Evolutionary conservation across 2,888 invertebrate genomes (phyloP).

Genomic region (Cinara cedri): DNA sequence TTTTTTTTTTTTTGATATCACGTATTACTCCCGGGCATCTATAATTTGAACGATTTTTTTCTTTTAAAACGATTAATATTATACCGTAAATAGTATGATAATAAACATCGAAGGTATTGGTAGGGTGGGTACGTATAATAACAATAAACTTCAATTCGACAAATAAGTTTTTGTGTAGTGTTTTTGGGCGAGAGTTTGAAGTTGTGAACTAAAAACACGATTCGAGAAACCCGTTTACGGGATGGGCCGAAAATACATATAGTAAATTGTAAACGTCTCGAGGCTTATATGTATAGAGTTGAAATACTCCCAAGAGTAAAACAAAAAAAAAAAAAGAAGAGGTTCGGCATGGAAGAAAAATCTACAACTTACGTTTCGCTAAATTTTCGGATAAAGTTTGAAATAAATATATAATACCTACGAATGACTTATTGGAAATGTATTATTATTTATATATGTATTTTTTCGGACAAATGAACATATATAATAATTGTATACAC

Average conservation of each 20-base stretch:
- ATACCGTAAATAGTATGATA: no score
- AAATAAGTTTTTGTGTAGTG: not conserved
- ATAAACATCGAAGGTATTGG: no score
- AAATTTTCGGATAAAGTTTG: not conserved
- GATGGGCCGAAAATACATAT: not conserved
- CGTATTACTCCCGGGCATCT: no score
- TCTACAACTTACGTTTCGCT: not conserved
- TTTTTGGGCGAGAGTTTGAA: not conserved
- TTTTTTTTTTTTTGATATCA: no score
- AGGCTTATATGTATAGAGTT: not conserved
- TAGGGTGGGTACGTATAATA: not conserved
- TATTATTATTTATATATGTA: no score
- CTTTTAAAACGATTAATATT: no score
- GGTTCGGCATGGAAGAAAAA: not conserved
- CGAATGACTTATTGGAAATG: no score
- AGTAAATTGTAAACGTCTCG: conserved; percentile 13
- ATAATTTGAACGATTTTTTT: no score
- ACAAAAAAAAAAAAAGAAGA: not conserved
- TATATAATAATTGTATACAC: no score
- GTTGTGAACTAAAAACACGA: not conserved
- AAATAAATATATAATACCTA: no score
- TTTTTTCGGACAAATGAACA: no score
- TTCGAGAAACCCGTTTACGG: no score
- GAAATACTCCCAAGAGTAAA: conserved; percentile 35
- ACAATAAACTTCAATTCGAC: conserved; percentile 3